phyloP scores from a whole-genome alignment of 2,888 invertebrate species.

The Falcaria lacertinaria region DNA sequence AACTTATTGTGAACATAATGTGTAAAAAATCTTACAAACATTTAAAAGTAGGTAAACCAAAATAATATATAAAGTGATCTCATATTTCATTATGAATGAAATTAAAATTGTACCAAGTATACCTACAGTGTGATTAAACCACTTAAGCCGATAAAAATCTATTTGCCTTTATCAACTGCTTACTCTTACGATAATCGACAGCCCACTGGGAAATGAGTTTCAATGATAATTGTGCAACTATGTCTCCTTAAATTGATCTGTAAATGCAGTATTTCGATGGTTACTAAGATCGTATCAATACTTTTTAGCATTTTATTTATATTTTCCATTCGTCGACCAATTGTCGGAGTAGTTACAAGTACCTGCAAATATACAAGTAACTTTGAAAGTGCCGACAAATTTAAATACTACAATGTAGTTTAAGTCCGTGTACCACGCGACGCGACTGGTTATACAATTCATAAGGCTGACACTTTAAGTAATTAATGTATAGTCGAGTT shows the following conservation, averaged over 20 bases:
- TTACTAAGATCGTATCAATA: constrained; percentile 5
- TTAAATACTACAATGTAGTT: constrained; percentile 57
- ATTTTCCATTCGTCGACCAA: background rate
- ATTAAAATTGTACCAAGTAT: too few relatives aligned
- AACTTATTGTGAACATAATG: too few relatives aligned
- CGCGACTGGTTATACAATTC: constrained; percentile 14
- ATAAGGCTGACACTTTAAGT: constrained; percentile 34
- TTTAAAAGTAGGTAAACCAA: too few relatives aligned
- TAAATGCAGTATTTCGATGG: constrained; percentile 15
- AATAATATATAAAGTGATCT: too few relatives aligned
- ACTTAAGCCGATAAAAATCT: too few relatives aligned
- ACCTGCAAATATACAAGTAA: constrained; percentile 26
- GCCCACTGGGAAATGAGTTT: constrained; percentile 2
- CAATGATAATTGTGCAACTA: constrained; percentile 6
- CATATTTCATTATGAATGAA: too few relatives aligned
- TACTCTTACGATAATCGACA: too few relatives aligned
- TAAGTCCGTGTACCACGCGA: constrained; percentile 34
- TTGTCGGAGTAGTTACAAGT: constrained; percentile 2
- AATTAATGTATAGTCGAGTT: background rate
- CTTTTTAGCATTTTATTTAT: constrained; percentile 13
- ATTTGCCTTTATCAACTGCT: too few relatives aligned
- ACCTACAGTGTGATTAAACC: too few relatives aligned
- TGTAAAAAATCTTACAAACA: too few relatives aligned
- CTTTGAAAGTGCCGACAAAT: constrained; percentile 54
- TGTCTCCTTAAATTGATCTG: background rate